phyloP scores from a whole-genome alignment of 1,140 invertebrate genomes.

The Trachelipus rathkii region DNA sequence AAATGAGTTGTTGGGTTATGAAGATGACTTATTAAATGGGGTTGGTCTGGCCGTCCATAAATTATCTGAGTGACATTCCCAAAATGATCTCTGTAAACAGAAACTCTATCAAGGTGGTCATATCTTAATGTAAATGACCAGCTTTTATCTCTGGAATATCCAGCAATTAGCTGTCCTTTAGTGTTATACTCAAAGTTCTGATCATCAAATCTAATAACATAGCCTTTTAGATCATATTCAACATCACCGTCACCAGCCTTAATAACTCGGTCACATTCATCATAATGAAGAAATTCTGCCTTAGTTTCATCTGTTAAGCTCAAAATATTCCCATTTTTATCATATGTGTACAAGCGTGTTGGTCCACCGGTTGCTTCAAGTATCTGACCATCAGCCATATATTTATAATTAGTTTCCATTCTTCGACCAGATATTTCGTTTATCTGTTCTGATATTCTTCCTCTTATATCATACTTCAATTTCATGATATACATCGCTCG shows the following conservation, averaged over 20 bases:
- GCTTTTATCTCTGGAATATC: conserved; percentile 48
- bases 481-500: conserved; percentile 78
- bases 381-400: conserved; percentile 50
- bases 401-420: conserved; percentile 45
- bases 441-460: conserved; percentile 69
- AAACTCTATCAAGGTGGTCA: conserved; percentile 63
- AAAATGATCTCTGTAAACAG: conserved; percentile 38
- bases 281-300: conserved; percentile 82
- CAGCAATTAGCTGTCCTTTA: conserved; percentile 72
- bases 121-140: conserved; percentile 67
- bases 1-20: conserved; percentile 79
- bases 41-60: conserved; percentile 80
- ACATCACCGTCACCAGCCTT: conserved; percentile 75
- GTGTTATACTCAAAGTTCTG: conserved; percentile 81
- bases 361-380: conserved; percentile 56
- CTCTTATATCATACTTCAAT: conserved; percentile 77
- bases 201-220: conserved; percentile 38
- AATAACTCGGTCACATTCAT: conserved; percentile 84
- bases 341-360: conserved; percentile 86
- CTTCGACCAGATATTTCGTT: conserved; percentile 46
- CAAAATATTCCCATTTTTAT: conserved; percentile 91
- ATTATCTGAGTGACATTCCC: conserved; percentile 66
- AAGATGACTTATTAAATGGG: conserved; percentile 75
- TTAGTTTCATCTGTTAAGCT: conserved; percentile 78
- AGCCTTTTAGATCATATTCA: conserved; percentile 40